Conservation (phyloP, 2,113 vertebrate genomes). For the Hippolais icterina region DNA sequence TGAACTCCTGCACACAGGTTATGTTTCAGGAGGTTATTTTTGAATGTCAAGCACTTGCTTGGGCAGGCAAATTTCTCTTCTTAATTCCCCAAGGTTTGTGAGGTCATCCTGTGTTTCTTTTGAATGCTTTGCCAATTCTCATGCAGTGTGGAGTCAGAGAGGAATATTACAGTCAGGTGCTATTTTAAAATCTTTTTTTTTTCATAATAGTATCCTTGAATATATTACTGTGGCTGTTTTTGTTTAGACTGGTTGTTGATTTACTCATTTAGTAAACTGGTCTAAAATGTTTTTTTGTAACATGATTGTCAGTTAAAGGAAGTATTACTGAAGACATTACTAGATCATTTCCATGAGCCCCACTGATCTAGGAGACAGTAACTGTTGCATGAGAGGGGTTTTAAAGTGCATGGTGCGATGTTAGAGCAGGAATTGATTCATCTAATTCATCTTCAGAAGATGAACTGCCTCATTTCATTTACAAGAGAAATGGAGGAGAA, state of each 20-base stretch:
- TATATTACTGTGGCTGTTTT: neutral
- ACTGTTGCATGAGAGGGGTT: neutral
- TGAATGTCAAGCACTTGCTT: neutral
- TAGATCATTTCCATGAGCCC: accelerated
- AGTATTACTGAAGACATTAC: neutral
- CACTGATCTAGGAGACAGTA: neutral
- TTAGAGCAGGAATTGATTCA: neutral
- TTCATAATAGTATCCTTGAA: neutral
- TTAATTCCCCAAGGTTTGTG: neutral
- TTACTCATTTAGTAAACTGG: neutral
- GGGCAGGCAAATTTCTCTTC: neutral
- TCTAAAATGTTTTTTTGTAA: neutral
- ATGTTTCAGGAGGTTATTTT: neutral
- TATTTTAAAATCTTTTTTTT: neutral
- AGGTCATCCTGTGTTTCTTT: neutral
- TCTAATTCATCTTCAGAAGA: neutral
- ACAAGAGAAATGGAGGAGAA: neutral
- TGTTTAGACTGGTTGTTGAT: neutral
- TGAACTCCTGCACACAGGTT: neutral
- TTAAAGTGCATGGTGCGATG: neutral
- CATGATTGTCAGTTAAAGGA: neutral
- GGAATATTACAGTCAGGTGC: neutral
- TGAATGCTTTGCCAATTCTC: neutral
- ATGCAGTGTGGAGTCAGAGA: neutral
- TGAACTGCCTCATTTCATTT: neutral